Percentiles rank a stretch among this genome's conserved stretches.
phyloP scores from a whole-genome alignment of 2,888 invertebrate species.

The Heliconius sara region DNA sequence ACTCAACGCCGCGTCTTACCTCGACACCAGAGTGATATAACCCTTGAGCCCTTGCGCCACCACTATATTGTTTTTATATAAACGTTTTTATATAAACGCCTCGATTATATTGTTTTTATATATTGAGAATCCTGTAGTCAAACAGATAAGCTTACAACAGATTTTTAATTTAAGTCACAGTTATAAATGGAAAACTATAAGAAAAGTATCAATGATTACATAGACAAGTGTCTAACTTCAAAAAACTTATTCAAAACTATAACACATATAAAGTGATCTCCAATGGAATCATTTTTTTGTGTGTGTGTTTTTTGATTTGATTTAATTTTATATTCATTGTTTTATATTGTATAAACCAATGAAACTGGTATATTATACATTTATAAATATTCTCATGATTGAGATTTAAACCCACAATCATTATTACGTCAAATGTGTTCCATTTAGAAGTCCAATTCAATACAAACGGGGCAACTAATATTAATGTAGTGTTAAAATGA shows the following conservation, averaged over 20 bases:
- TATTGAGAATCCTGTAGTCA: background rate
- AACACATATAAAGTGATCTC: too few species aligned
- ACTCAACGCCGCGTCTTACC: too few species aligned
- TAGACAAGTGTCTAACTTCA: too few species aligned
- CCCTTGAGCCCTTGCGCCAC: too few species aligned
- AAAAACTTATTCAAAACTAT: too few species aligned
- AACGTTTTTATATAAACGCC: too few species aligned
- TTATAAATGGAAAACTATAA: too few species aligned
- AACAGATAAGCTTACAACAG: background rate
- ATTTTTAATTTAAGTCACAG: background rate
- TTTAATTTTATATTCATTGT: too few species aligned
- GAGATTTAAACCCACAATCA: background rate
- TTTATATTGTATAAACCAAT: background rate
- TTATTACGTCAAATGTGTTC: background rate
- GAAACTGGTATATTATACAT: background rate
- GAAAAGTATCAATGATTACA: too few species aligned
- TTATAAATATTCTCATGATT: background rate
- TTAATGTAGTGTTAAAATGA: background rate
- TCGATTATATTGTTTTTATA: background rate
- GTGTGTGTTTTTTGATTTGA: too few species aligned
- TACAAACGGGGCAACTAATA: background rate
- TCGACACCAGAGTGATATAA: too few species aligned
- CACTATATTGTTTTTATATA: background rate
- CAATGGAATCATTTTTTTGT: too few species aligned
- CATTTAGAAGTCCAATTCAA: background rate